Base-by-base conservation (phyloP, 1,140 invertebrate genomes). In the Trichogramma pretiosum region DNA sequence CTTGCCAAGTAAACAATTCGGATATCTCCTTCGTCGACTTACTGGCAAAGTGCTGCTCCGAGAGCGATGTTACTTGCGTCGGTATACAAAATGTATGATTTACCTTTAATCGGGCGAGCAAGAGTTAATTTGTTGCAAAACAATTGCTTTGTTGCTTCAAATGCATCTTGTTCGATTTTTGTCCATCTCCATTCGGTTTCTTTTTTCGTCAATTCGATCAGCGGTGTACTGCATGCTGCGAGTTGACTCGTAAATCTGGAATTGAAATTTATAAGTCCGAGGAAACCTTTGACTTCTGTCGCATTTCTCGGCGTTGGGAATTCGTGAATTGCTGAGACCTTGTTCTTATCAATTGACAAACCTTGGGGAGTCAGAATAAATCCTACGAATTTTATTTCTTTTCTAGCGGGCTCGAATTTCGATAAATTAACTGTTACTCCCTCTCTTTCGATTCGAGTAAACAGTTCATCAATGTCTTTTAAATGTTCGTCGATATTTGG, bases 51-150 rank as follows among this genome's bases (percentile, higher is more conserved):
- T 9, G 64, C 53, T 11, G 55, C 57, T 7, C 58, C 61, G 11
- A 64, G 44, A 2, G 60, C 59, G 16, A 40, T 19, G 21, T 56
- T 45, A 22, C 38, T 50, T 3, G 62, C 64, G 28, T 70, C 64
- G 1, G 58, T 68, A 1, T 57, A 59, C 16, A 62, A 16, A 16
- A 56, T 48, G 17, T 63, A 63, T 8, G 54, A 53, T 40, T 56
- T 55, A 13, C 32, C 24, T 14, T 50, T 55, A 22, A 68, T 32
- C 11, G 57, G 54, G 18, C 61, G 56, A 40, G 62, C 57, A 1
- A 74, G 14, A 11, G 59, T 38, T 10, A 49, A 26, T 8, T 32
- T 30, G 2, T 34, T 30, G 19, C 14, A 21, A 36, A 49, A 35
- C n/a, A 28, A 1, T 7, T 14, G 10, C 38, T 35, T 35, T 13